A percentile compares a stretch with the other conserved stretches of the same genome.
These are phyloP conservation scores for Pangasius djambal DNA, from an alignment of 2,797 vertebrate species.

Conservation along the genomic window DNA sequence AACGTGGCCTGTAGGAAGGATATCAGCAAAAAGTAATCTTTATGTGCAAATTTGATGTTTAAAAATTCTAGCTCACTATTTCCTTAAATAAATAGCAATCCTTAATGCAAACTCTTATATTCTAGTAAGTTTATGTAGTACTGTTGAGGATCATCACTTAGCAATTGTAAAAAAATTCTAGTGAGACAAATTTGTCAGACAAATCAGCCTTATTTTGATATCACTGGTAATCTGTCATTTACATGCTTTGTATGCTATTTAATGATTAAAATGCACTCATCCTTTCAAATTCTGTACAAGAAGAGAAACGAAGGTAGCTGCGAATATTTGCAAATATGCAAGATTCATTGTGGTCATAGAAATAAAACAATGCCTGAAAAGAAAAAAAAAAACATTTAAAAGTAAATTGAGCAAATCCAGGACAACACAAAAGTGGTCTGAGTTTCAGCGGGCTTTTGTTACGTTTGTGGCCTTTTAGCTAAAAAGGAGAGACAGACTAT, in stretches of 20 bases:
- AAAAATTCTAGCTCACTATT: background rate
- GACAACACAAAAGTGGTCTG: conserved; percentile 54
- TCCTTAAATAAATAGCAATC: background rate
- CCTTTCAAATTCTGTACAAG: background rate
- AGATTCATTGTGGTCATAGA: conserved; percentile 31
- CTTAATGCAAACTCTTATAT: background rate
- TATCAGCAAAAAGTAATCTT: background rate
- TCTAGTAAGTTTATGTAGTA: background rate
- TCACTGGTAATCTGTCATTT: background rate
- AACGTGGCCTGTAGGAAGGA: background rate
- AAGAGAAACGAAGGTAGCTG: conserved; percentile 20
- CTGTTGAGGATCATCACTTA: background rate
- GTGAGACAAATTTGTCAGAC: background rate
- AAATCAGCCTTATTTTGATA: background rate
- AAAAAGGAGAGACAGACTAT: conserved; percentile 59
- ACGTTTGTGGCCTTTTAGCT: conserved; percentile 60
- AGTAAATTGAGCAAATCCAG: conserved; percentile 37
- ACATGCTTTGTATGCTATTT: background rate
- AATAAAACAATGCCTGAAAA: conserved; percentile 33
- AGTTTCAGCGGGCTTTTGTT: conserved; percentile 39
- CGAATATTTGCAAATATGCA: conserved; percentile 30
- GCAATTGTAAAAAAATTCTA: background rate
- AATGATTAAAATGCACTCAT: background rate
- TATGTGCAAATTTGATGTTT: background rate
- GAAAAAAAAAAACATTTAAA: conserved; percentile 12